Evolutionary conservation across 1,140 invertebrate species (phyloP), one percentile per base, ranked within the genome.

Genomic region (Rhopalosiphum padi): DNA sequence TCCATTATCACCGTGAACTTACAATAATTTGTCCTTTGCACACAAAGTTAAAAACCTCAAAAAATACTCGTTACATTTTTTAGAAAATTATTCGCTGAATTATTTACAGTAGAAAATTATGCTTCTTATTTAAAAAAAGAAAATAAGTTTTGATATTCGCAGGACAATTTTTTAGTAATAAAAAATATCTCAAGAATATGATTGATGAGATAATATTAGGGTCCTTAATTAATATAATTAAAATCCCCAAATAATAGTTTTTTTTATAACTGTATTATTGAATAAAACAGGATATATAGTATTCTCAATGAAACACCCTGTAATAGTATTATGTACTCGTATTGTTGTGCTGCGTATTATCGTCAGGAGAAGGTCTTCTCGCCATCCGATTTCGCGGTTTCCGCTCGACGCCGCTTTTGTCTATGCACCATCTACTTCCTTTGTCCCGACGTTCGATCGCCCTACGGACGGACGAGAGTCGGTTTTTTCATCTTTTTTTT

Each of bases 361-460:
- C 4, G 30, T 30, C 60, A 77, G n/a, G 60, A 77, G 15, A 77
- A n/a, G n/a, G 60, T 77, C 60, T 77, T 77, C 30, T 8, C 37
- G 22, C 37, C 82, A 37, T 60, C 37, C 41, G 83, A 43, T 41
- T 25, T 77, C 37, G 83, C 4, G 37, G 35, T 85, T 85, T 85
- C 35, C 83, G 60, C 83, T 85, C 83, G 41, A n/a, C n/a, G 60
- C n/a, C 30, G 18, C 87, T 53, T 88, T 88, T 88, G n/a, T 88
- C 87, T 51, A 53, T 35, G 46, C n/a, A 7, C 46, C 43, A 21
- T 85, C 18, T 22, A n/a, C 15, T n/a, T 77, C 60, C n/a, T 77
- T 77, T 77, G 60, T 77, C 18, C 30, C n/a, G 15, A 77, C 43
- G 46, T 88, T 88, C 87, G 30, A 88, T 88, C 87, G 46, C 48